phyloP scores from a whole-genome alignment of 2,888 invertebrate species.

The Macaria notata region DNA sequence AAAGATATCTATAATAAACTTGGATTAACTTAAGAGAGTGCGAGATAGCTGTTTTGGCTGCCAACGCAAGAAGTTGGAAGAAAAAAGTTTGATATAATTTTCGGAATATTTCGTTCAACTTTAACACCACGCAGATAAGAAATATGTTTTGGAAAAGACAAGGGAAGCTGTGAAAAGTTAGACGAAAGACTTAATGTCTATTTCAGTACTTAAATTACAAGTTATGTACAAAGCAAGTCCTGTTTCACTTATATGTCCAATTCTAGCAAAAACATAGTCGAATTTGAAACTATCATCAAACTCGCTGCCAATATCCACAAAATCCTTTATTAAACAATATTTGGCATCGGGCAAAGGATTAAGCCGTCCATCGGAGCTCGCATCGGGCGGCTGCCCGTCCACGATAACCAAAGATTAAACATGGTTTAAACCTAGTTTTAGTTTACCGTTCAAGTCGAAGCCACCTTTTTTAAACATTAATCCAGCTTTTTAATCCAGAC shows the following conservation, averaged over 20 bases:
- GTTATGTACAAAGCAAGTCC: no score
- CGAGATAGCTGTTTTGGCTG: constrained; percentile 38
- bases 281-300: constrained; percentile 11
- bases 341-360: constrained; percentile 57
- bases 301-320: constrained; percentile 20
- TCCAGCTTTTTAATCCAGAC: constrained; percentile 40
- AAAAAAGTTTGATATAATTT: constrained; percentile 37
- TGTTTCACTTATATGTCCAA: no score
- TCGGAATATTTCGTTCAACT: constrained; percentile 33
- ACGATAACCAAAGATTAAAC: constrained; percentile 74
- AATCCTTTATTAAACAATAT: constrained; percentile 33
- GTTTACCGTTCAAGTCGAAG: constrained; percentile 46
- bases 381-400: constrained; percentile 61
- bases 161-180: constrained; percentile 31
- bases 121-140: constrained; percentile 30
- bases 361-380: constrained; percentile 62
- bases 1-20: constrained; percentile 23
- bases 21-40: constrained; percentile 31
- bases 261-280: background rate
- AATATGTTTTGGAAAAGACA: constrained; percentile 39
- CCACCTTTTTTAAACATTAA: constrained; percentile 47
- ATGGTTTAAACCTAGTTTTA: constrained; percentile 61
- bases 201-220: background rate
- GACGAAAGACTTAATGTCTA: constrained; percentile 30
- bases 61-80: constrained; percentile 32